phyloP scores from a whole-genome alignment of 2,113 vertebrate species.

The human (Homo sapiens) region DNA sequence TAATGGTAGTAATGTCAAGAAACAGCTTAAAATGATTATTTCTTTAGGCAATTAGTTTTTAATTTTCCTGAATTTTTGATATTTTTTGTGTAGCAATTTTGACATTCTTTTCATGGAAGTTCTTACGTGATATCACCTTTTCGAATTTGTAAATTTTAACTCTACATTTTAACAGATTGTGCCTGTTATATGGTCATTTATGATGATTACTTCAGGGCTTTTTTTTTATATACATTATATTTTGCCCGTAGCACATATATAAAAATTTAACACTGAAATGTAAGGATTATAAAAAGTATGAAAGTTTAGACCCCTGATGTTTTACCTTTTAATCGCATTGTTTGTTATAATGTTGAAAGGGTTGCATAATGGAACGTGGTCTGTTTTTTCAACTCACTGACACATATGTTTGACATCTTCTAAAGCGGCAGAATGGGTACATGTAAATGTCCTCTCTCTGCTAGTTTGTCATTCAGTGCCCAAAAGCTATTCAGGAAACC shows the following conservation, averaged over 20 bases:
- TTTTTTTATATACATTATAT: neutral
- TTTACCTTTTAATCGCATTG: neutral
- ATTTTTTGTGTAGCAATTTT: neutral
- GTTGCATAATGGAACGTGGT: neutral
- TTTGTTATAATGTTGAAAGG: neutral
- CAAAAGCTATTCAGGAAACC: neutral
- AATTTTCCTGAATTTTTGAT: neutral
- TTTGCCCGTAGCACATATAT: neutral
- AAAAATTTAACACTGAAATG: neutral
- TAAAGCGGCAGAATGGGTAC: neutral
- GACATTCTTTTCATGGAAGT: neutral
- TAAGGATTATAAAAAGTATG: neutral
- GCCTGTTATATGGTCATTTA: neutral
- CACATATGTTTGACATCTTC: neutral
- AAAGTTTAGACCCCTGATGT: neutral
- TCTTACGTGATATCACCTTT: neutral
- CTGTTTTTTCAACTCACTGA: neutral
- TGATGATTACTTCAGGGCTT: neutral
- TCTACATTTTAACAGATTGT: neutral
- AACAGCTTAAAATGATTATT: neutral
- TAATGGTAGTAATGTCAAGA: neutral
- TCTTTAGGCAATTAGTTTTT: neutral
- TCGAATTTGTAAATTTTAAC: neutral
- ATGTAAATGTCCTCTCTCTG: neutral
- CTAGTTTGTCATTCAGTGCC: neutral